Evolutionary conservation across 2,888 invertebrate genomes (phyloP).

Genomic region (Drosophila quinaria): DNA sequence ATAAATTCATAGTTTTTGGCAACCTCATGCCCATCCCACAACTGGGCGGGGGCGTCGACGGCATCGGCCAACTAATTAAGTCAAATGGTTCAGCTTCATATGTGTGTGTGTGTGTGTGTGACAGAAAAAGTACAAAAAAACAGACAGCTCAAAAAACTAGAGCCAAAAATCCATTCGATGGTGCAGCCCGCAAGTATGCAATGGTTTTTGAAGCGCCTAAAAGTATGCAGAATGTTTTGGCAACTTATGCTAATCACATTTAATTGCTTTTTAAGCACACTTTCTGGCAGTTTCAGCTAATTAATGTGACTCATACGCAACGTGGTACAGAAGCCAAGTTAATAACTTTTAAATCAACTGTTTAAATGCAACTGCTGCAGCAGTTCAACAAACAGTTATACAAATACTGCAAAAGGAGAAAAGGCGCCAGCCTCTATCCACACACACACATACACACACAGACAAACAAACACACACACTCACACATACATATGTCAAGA

Average conservation of each 20-base stretch:
- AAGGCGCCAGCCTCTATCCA: conserved; percentile 22
- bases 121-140: conserved; percentile 26
- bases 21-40: conserved; percentile 9
- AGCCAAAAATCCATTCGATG: conserved; percentile 37
- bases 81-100: conserved; percentile 71
- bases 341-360: conserved; percentile 41
- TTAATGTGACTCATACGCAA: conserved; percentile 73
- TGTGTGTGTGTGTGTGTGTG: conserved; percentile 19
- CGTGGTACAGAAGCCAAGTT: conserved; percentile 39
- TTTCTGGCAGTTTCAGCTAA: conserved; percentile 70
- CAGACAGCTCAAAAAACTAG: conserved; percentile 25
- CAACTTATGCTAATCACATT: conserved; percentile 82
- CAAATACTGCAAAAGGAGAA: conserved; percentile 23
- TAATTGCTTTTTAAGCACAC: conserved; percentile 84
- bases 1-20: conserved; percentile 82
- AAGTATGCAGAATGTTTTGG: conserved; percentile 42
- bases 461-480: conserved; percentile 11
- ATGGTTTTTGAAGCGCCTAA: conserved; percentile 44
- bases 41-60: conserved; percentile 40
- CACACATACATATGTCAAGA: conserved; percentile 51
- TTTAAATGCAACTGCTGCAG: conserved; percentile 32
- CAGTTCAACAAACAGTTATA: conserved; percentile 16
- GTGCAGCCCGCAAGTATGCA: conserved; percentile 60
- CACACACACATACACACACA: conserved; percentile 10
- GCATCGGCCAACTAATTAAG: conserved; percentile 81